Base-by-base conservation (phyloP, 2,113 vertebrate species). In the Dendropsophus ebraccatus region DNA sequence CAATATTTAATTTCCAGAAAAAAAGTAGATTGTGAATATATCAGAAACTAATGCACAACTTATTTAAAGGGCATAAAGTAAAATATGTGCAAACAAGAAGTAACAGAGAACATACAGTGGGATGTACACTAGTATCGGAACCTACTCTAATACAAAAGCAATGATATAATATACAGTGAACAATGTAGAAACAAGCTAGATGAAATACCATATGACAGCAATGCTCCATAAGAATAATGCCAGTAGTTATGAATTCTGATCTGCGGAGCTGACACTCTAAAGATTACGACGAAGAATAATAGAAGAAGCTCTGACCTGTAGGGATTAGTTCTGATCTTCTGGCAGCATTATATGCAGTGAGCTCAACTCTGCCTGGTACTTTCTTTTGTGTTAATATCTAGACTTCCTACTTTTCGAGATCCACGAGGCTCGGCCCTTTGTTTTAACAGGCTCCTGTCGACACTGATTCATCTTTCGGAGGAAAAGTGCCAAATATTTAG, bases 361-460 rank as follows among this genome's bases (percentile, higher is more conserved):
- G 32, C 19, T 70, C 4, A 19, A 7, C 19, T 70, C 32, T 41
- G 21, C 32, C 12, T 14, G 19, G 67, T 37, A 35, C 67, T 37
- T 70, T 35, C 67, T 70, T 41, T 70, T 41, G 67, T 70, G 67
- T 70, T 41, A 23, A 37, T 23, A 41, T 70, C 35, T 70, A 41
- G 67, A 70, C 67, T 70, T 41, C 67, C 67, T 70, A 70, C 67
- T 70, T 70, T 70, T 70, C 23, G 19, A 41, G 67, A 70, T 41
- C 9, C 67, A 70, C 67, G 67, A 70, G 67, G 67, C 67, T 70
- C 67, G 9, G 67, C 67, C 19, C 67, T 70, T 70, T 70, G 67
- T 70, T 70, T 70, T 70, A 41, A 70, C 32, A 70, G 67, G 67
- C 67, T 37, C 67, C 35, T 37, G 7, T 70, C 35, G 35, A 41